Evolutionary conservation across 2,113 vertebrate species (phyloP), one percentile per base, ranked within the genome.

Genomic region (Rhinolophus sinicus): DNA sequence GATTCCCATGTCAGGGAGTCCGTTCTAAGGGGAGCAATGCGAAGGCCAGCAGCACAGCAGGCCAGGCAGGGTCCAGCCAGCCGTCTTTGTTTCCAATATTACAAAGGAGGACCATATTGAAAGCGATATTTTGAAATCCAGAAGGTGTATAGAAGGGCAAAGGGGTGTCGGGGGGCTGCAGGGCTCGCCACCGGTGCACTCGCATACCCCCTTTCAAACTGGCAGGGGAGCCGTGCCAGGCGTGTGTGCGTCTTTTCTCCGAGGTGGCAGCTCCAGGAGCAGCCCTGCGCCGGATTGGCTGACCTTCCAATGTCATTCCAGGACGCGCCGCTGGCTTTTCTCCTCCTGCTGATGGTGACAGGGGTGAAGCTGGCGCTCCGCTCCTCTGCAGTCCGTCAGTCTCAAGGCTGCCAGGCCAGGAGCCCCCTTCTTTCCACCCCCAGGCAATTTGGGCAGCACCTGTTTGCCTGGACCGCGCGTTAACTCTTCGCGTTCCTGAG

Each of bases 291-390:
- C 89, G 58, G 95, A 96, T 93, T 96, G 97, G 97, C 96, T 98
- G 97, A 97, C 97, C 97, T 97, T 98, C 88, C 97, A 95, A 52
- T 97, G 97, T 97, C 97, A 97, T 97, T 96, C 75, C 90, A 65
- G 92, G 90, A 95, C 96, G 78, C 86, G 12, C 76, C 21, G 50
- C 70, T n/a, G 1, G 96, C 70, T 67, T 44, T 44, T 72, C 92
- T 89, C n/a, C 82, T 67, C 70, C 44, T 40, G 62, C 72, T 4
- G 83, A 18, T 40, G 81, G 88, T 24, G 89, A 76, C 52, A 60
- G 87, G 24, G 87, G 86, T 3, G 64, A 88, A 7, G 84, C 75
- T 28, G 38, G 24, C 0, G 26, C 7, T 14, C 64, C 4, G 15
- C 21, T 44, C 21, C 92, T 75, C 95, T 0, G 75, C 44, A 76